A percentile compares a stretch with the other conserved stretches of the same genome.
Conservation (phyloP, 2,113 vertebrate species). For the Peromyscus californicus region DNA sequence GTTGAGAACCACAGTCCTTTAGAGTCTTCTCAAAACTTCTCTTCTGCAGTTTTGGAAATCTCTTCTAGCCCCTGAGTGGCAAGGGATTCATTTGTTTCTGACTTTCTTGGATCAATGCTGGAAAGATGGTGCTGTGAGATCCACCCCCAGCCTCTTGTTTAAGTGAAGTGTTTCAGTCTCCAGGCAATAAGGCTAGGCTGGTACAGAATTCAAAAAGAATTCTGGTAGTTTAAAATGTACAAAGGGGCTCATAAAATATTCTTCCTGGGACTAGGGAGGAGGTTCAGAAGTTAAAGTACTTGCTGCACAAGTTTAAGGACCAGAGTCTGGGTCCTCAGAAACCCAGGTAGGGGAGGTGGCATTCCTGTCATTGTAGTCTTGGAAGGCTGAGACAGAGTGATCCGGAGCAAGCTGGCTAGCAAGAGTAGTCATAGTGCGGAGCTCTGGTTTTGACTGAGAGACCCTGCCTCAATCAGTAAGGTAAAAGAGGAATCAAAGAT, state of each 20-base stretch:
- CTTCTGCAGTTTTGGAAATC: background rate
- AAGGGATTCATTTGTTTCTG: background rate
- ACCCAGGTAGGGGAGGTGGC: background rate
- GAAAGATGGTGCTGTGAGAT: background rate
- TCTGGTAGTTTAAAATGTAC: background rate
- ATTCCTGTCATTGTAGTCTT: no score
- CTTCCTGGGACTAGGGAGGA: background rate
- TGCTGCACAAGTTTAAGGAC: background rate
- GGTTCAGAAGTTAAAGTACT: background rate
- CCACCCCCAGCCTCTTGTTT: background rate
- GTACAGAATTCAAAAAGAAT: conserved; percentile 36
- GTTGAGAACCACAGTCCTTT: conserved; percentile 20
- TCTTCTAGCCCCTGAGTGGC: background rate
- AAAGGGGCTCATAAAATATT: background rate
- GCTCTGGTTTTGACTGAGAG: background rate
- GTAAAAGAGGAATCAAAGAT: no score
- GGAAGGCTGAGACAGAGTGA: background rate
- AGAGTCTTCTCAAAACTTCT: conserved; percentile 16
- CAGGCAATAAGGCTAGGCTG: background rate
- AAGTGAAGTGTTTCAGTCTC: background rate
- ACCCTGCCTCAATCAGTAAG: background rate
- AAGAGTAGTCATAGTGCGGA: background rate
- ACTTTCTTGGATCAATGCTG: background rate
- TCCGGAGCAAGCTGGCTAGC: background rate
- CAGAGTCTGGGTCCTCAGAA: background rate